A percentile compares a stretch with the other conserved stretches of the same genome.
Evolutionary conservation across 2,113 vertebrate species (phyloP).

Genomic region (Apodemus speciosus): DNA sequence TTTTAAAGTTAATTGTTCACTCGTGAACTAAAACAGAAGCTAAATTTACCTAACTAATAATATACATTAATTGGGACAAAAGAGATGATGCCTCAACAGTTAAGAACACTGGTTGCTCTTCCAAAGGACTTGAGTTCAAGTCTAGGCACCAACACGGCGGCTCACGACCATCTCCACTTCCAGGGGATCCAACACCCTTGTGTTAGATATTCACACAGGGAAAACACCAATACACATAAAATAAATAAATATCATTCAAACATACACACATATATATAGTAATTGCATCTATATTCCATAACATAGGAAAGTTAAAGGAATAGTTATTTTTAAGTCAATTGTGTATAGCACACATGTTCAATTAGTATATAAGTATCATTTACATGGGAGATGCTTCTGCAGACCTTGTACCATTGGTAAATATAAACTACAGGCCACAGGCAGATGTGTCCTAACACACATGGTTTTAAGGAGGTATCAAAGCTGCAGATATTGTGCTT

Average conservation of each 20-base stretch:
- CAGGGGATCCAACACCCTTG: not conserved
- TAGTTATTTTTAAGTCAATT: not conserved
- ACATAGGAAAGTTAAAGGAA: not conserved
- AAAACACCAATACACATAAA: not conserved
- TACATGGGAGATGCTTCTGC: no score
- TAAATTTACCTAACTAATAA: conserved; percentile 30
- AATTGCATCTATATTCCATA: not conserved
- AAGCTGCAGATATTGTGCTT: conserved; percentile 45
- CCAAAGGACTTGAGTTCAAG: not conserved
- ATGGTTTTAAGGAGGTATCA: not conserved
- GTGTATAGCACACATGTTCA: not conserved
- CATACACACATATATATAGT: not conserved
- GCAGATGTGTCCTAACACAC: conserved; percentile 8
- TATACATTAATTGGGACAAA: not conserved
- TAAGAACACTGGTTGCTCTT: not conserved
- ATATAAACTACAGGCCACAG: not conserved
- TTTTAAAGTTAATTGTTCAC: conserved; percentile 32
- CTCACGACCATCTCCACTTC: not conserved
- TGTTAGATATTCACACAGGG: not conserved
- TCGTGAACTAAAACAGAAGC: conserved; percentile 13
- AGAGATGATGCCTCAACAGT: not conserved
- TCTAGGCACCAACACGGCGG: not conserved
- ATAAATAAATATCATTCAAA: not conserved
- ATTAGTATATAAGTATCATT: not conserved
- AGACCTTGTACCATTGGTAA: conserved; percentile 7